Evolutionary conservation across 2,113 vertebrate species (phyloP), one percentile per base, ranked within the genome.

Genomic region (Paraplagusia blochii): DNA sequence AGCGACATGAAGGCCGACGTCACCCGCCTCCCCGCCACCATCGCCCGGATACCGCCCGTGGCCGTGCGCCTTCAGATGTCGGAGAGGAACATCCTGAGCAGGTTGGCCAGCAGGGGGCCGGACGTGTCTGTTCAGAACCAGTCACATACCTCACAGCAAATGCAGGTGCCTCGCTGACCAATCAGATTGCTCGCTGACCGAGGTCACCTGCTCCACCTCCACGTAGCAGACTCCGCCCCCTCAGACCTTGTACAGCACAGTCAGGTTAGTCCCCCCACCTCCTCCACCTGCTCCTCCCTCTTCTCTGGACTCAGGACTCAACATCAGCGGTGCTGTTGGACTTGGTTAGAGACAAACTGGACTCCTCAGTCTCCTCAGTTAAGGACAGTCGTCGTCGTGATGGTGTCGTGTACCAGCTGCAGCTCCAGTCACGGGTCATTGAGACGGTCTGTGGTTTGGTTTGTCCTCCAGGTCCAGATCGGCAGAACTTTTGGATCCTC

Each of bases 1-100:
- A 98, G 97, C 53, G 97, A 99, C 87, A 99, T 99, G 97, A 99
- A 99, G 84, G 97, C 97, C 0, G 97, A 99, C 50, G 97, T 99
- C 72, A 97, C 96, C 0, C 93, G 96, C 33, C 88, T 98, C 72
- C 96, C 96, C 1, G 95, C 96, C 13, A 98, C 96, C 38, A 98
- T 99, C 13, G 95, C 96, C 76, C 93, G 96, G 54, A 98, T 99
- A 69, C 96, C 96, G 0, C 96, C 96, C 0, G 96, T 99, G 44
- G 96, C 96, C 0, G 96, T 97, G 72, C 88, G 96, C 48, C 90
- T 99, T 47, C 96, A 99, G 85, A 99, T 99, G 96, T 98, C 96
- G 0, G 96, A 99, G 83, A 92, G 96, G 60, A 99, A 96, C 89
- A 99, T 98, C 85, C 93, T 99, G 43, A 99, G 95, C 87, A 92